phyloP scores from a whole-genome alignment of 2,888 invertebrate species.

The Polyommatus iphigenia region DNA sequence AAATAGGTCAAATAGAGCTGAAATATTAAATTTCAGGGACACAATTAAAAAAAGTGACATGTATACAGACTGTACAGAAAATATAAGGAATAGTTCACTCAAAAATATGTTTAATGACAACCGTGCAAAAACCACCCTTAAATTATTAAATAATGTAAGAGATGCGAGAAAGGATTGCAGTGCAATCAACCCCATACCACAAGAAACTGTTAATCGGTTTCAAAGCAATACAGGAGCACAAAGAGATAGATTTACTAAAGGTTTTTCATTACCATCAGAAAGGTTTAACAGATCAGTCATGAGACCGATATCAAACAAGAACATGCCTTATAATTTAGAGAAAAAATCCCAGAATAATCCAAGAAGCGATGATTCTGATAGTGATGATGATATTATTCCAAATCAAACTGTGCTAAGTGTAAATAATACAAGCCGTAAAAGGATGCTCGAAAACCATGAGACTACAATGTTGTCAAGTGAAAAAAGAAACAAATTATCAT shows the following conservation, averaged over 20 bases:
- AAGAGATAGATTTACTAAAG: constrained; percentile 58
- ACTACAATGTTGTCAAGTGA: constrained; percentile 7
- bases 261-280: constrained; percentile 58
- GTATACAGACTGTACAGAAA: constrained; percentile 50
- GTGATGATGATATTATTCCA: constrained; percentile 40
- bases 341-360: constrained; percentile 7
- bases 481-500: constrained; percentile 23
- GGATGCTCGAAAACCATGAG: constrained; percentile 3
- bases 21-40: constrained; percentile 46
- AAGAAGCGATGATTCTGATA: constrained; percentile 32
- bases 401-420: constrained; percentile 29
- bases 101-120: constrained; percentile 46
- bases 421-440: constrained; percentile 33
- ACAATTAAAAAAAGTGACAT: constrained; percentile 48
- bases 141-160: neutral
- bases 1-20: constrained; percentile 50
- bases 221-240: constrained; percentile 40
- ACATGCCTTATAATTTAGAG: constrained; percentile 4
- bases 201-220: neutral
- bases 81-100: constrained; percentile 49
- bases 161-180: constrained; percentile 34
- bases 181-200: constrained; percentile 35
- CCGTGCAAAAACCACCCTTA: neutral
- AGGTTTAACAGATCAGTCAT: constrained; percentile 54
- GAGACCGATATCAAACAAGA: constrained; percentile 26